Evolutionary conservation across 1,140 invertebrate genomes (phyloP).

Genomic region (Drosophila kohkoa): DNA sequence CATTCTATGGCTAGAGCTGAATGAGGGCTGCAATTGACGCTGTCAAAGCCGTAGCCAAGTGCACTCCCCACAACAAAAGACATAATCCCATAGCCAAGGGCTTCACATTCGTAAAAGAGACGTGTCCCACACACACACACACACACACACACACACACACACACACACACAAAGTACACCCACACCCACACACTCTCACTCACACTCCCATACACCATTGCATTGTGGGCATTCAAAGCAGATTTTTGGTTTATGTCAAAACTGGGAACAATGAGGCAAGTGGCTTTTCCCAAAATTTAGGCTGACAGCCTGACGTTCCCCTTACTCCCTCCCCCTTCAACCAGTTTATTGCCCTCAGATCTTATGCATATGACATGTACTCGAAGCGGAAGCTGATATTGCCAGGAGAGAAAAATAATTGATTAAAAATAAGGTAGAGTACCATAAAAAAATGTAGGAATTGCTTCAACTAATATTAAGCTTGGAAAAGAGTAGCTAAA

Average conservation of each 20-base stretch:
- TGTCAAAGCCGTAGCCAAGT: conserved; percentile 63
- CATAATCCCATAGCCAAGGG: conserved; percentile 54
- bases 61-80: conserved; percentile 52
- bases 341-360: conserved; percentile 7
- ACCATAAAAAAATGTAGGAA: no score
- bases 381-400: conserved; percentile 8
- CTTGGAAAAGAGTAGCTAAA: no score
- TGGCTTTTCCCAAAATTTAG: conserved; percentile 74
- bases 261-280: conserved; percentile 72
- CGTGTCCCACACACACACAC: conserved; percentile 28
- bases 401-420: background rate
- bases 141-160: no score
- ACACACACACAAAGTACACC: conserved; percentile 11
- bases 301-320: conserved; percentile 57
- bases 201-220: conserved; percentile 19
- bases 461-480: no score
- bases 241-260: conserved; percentile 81
- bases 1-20: background rate
- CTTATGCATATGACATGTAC: conserved; percentile 9
- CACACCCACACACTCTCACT: conserved; percentile 2
- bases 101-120: conserved; percentile 49
- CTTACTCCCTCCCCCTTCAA: background rate
- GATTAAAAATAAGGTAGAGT: no score
- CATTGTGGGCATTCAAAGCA: conserved; percentile 49
- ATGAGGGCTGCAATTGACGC: conserved; percentile 66